Evolutionary conservation across 2,113 vertebrate genomes (phyloP).

Genomic region (Pterocles gutturalis): DNA sequence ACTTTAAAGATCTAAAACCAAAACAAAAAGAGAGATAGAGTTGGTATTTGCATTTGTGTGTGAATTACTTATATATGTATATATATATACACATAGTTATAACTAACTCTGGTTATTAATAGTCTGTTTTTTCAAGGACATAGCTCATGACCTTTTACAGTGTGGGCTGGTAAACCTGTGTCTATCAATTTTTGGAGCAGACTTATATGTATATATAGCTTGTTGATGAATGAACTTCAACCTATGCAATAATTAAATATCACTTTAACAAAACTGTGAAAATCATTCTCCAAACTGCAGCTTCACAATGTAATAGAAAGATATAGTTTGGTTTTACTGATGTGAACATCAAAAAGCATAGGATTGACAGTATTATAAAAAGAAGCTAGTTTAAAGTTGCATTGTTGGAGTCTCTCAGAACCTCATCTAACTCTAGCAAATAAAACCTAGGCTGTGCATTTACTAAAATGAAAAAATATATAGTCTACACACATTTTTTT

Average conservation of each 20-base stretch:
- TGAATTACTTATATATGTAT: background rate
- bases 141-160: background rate
- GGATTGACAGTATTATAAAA: conserved; percentile 42
- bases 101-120: background rate
- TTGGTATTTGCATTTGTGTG: background rate
- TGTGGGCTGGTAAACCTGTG: background rate
- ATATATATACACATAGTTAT: background rate
- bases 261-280: background rate
- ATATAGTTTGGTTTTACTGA: conserved; percentile 34
- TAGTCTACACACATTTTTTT: conserved; percentile 81
- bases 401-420: conserved; percentile 59
- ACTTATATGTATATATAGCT: background rate
- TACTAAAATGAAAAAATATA: conserved; percentile 82
- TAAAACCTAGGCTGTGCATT: conserved; percentile 74
- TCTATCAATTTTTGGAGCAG: background rate
- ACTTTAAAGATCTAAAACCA: background rate
- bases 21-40: background rate
- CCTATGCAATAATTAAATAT: background rate
- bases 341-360: conserved; percentile 18
- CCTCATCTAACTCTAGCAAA: conserved; percentile 72
- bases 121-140: background rate
- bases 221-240: background rate
- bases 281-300: background rate
- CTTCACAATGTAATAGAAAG: conserved; percentile 31
- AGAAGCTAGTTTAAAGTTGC: conserved; percentile 62